Evolutionary conservation across 2,888 invertebrate genomes (phyloP), one percentile per base, ranked within the genome.

Genomic region (Petrolisthes cinctipes): DNA sequence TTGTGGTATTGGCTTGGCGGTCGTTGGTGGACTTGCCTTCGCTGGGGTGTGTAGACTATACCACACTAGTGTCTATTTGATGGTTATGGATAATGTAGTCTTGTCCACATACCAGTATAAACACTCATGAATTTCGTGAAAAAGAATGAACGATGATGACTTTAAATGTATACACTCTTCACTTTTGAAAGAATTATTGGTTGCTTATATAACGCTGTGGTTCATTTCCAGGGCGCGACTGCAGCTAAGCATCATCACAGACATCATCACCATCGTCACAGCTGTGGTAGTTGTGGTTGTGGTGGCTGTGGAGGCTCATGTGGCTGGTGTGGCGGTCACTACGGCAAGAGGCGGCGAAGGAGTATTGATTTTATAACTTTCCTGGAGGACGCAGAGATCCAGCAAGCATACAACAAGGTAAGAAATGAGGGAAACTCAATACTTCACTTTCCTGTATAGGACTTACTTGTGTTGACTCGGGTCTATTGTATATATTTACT

Each of bases 281-380:
- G 73, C 17, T 87, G 86, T 56, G 5, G 17, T 76, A 80, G 23
- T 57, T 87, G 86, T 73, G 86, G 86, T 56, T 88, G 84, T 17
- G 88, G 88, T 14, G 88, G 88, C 51, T 88, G 88, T 61, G 88
- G 88, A 6, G 88, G 88, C 6, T 73, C 75, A 17, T 88, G 88
- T 53, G 88, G 88, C 76, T 87, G 86, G 86, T 87, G 86, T 53
- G 86, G 86, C 11, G 86, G 86, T 54, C 37, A 80, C 84, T 88
- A 88, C 88, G 88, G 88, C 61, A 75, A 51, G 84, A 80, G 88
- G 76, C 57, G 83, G 51, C 84, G 88, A 53, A 88, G 84, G 51
- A n/a, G 75, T 61, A 9, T 0, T 0, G 57, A 51, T 9, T 88
- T 88, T 56, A 37, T 88, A 20, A 75, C 53, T 5, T 88, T 84